A percentile compares a stretch with the other conserved stretches of the same genome.
phyloP scores from a whole-genome alignment of 2,113 vertebrate genomes.

The Indicator indicator region DNA sequence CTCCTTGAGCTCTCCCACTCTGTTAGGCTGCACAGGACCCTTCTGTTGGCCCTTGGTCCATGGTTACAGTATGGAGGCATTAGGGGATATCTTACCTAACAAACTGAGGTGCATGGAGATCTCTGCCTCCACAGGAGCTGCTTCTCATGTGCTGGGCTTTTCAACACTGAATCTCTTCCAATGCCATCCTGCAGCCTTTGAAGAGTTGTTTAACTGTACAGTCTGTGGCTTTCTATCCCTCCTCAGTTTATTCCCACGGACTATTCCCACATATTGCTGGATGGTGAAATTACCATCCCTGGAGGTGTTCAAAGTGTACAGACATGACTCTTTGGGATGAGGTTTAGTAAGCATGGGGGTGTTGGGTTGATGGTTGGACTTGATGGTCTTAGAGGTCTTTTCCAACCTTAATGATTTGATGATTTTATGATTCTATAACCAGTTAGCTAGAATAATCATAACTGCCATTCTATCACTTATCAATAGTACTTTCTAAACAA shows the following conservation, averaged over 20 bases:
- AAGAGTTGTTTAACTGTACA: neutral
- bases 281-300: too few relatives aligned
- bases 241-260: too few relatives aligned
- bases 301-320: too few relatives aligned
- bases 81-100: neutral
- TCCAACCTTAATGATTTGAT: too few relatives aligned
- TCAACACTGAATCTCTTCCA: neutral
- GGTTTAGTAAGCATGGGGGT: too few relatives aligned
- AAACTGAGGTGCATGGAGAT: neutral
- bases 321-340: too few relatives aligned
- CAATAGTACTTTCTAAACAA: neutral
- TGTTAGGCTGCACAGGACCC: neutral
- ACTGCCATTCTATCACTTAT: neutral
- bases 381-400: too few relatives aligned
- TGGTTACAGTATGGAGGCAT: fast-evolving
- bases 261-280: too few relatives aligned
- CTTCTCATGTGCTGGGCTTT: neutral
- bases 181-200: neutral
- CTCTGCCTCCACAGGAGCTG: neutral
- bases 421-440: neutral
- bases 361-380: too few relatives aligned
- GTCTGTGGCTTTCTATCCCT: neutral
- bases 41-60: neutral
- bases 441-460: neutral
- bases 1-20: neutral